Conservation (phyloP, 2,113 vertebrate genomes). For the Lasiurus cinereus region DNA sequence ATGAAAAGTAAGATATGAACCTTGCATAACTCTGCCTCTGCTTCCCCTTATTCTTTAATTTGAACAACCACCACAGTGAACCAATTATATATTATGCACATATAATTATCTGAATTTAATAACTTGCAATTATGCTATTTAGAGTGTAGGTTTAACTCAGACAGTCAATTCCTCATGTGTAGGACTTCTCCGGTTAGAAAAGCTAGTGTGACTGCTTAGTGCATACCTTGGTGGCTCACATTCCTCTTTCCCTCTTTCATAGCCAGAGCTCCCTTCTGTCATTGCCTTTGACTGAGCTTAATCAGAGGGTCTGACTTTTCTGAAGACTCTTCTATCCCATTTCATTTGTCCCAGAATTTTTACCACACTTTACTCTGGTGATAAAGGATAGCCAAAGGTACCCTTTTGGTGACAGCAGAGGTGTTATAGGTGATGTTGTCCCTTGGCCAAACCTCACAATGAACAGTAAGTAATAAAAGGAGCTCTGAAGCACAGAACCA, state of each 20-base stretch:
- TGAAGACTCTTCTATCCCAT: neutral
- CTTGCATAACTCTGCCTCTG: neutral
- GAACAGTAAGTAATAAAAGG: neutral
- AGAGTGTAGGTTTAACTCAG: neutral
- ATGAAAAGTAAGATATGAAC: neutral
- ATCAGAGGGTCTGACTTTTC: neutral
- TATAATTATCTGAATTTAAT: neutral
- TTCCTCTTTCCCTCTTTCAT: neutral
- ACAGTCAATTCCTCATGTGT: neutral
- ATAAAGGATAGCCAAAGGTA: neutral
- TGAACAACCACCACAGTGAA: neutral
- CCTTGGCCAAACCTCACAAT: neutral
- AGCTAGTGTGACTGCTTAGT: neutral
- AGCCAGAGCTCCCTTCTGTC: neutral
- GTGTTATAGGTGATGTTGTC: neutral
- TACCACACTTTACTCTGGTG: rapidly evolving
- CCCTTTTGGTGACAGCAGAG: neutral
- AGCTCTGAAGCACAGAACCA: neutral
- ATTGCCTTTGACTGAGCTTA: neutral
- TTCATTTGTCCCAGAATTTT: neutral
- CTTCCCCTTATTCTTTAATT: neutral
- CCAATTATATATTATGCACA: neutral
- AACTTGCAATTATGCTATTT: neutral
- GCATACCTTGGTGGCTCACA: neutral
- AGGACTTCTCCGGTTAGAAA: neutral